Evolutionary conservation across 2,888 invertebrate species (phyloP).

Genomic region (Lysandra bellargus): DNA sequence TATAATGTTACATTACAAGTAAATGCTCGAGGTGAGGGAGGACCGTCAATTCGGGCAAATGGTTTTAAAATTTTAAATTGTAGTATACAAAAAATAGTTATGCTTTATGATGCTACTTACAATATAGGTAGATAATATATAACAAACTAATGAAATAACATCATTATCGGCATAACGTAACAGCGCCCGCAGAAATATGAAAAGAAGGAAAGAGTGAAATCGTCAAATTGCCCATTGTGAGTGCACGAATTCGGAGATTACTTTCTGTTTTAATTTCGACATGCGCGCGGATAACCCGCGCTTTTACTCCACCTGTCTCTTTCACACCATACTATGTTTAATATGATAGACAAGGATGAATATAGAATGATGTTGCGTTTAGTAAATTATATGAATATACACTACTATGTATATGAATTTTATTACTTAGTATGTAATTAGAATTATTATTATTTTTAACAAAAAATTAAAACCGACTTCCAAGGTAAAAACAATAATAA

Average conservation of each 20-base stretch:
- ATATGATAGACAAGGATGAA: slow-evolving; percentile 5
- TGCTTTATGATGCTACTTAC: too few species aligned
- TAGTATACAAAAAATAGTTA: too few species aligned
- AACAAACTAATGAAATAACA: background rate
- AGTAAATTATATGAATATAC: background rate
- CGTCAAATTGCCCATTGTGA: slow-evolving; percentile 77
- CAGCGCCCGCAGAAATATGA: slow-evolving; percentile 57
- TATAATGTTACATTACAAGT: too few species aligned
- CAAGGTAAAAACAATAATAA: too few species aligned
- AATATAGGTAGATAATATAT: too few species aligned
- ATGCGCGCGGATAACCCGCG: slow-evolving; percentile 52
- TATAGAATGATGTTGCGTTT: background rate
- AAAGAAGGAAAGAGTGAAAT: slow-evolving; percentile 76
- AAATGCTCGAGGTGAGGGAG: too few species aligned
- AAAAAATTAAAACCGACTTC: too few species aligned
- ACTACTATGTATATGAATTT: background rate
- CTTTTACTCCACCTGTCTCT: slow-evolving; percentile 41
- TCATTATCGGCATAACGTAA: slow-evolving; percentile 15
- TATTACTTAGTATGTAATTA: background rate
- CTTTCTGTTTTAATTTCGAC: slow-evolving; percentile 72
- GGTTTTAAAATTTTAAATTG: too few species aligned
- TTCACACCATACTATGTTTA: slow-evolving; percentile 31
- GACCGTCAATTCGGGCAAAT: too few species aligned
- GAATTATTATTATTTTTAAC: too few species aligned
- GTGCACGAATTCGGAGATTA: slow-evolving; percentile 72